phyloP scores from a whole-genome alignment of 1,140 invertebrate species.

The Agraylea sexmaculata region DNA sequence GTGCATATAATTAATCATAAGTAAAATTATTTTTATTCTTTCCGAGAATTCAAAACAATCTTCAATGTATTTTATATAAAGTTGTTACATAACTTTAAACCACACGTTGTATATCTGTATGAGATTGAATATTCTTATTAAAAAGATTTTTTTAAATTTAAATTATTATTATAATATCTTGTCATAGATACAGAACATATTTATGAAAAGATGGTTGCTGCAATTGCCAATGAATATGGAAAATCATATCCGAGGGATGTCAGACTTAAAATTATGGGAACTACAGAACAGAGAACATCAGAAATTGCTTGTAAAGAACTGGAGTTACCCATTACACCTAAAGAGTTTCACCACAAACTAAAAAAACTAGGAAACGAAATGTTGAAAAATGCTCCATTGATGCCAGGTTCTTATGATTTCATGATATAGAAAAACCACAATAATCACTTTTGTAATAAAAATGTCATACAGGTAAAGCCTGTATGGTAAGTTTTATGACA shows the following conservation, averaged over 20 bases:
- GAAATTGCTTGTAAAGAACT: constrained; percentile 60
- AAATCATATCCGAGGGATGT: constrained; percentile 63
- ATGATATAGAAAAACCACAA: constrained; percentile 44
- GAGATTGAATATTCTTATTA: too few species aligned
- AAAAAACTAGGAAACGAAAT: constrained; percentile 42
- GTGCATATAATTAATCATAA: background rate
- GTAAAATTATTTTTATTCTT: constrained; percentile 2
- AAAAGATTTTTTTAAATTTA: constrained; percentile 9
- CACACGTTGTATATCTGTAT: too few species aligned
- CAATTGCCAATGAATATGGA: constrained; percentile 52
- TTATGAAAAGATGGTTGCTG: constrained; percentile 49
- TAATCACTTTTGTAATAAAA: constrained; percentile 50
- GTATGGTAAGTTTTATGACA: too few species aligned
- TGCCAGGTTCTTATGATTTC: constrained; percentile 41
- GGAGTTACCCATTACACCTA: constrained; percentile 55
- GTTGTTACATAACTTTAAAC: too few species aligned
- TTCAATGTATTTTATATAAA: too few species aligned
- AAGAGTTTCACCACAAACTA: constrained; percentile 52
- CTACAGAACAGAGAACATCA: constrained; percentile 56
- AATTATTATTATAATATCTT: constrained; percentile 20
- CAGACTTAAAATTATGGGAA: constrained; percentile 60
- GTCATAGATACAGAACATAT: constrained; percentile 50
- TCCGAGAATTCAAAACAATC: too few species aligned
- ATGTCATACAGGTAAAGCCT: too few species aligned
- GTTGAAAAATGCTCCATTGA: constrained; percentile 40